Base-by-base conservation (phyloP, 2,797 vertebrate species). In the Poecilia gillii region DNA sequence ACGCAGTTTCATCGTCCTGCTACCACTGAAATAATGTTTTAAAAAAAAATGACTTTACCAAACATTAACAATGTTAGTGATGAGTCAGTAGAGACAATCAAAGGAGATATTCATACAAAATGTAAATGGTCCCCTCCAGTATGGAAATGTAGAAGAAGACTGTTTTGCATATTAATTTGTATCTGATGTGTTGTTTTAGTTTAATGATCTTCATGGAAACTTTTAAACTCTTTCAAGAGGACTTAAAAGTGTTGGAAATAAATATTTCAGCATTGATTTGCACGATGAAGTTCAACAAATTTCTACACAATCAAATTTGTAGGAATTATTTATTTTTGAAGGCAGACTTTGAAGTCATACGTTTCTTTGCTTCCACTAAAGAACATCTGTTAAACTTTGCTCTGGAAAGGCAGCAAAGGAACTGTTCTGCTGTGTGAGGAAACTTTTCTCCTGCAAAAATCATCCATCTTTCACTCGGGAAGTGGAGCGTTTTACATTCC, bases 401-500 rank as follows among this genome's bases (percentile, higher is more conserved):
- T 78, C 64, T 43, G 11, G 13, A 76, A 76, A 53, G 11, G 12
- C 64, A 72, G 75, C 62, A 25, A 64, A 76, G 66, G 62, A 74
- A 64, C 13, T 81, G 49, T 88, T 84, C 75, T 70, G 47, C 33
- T 73, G 73, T 83, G 77, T 80, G 75, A 49, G 70, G 9, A 23
- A 31, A 71, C 12, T 68, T 75, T 64, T 75, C 53, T 28, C 57
- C 73, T 45, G 11, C 45, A 66, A 83, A 45, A 86, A 76, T 78
- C 84, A 57, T 74, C 66, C 47, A 16, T 55, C 78, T 78, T 88
- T 85, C 82, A 85, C 9, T 76, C 64, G 79, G 84, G 82, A 91
- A 86, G 85, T 84, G 85, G 72, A 85, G 84, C 74, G 23, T 89
- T 91, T 85, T 73, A 81, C 81, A 73, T 81, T 88, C 85, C 36